phyloP scores from a whole-genome alignment of 2,797 vertebrate species.

The Alauda arvensis region DNA sequence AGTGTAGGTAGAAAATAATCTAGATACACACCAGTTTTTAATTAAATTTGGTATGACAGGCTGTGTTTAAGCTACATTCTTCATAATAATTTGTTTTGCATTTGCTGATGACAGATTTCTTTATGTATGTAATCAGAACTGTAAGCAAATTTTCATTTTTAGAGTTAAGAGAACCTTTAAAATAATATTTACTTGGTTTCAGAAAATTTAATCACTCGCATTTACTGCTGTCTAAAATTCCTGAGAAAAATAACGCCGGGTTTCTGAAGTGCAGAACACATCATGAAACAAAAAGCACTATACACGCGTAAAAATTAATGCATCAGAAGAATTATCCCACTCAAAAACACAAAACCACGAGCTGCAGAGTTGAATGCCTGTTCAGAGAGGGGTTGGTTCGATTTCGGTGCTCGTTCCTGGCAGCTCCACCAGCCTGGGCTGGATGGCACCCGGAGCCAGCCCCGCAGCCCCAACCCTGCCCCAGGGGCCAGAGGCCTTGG shows the following conservation, averaged over 20 bases:
- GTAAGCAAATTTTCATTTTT: conserved; percentile 21
- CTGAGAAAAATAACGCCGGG: not conserved
- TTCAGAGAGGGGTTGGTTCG: not conserved
- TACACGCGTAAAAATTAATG: not conserved
- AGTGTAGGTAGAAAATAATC: conserved; percentile 21
- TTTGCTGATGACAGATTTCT: conserved; percentile 41
- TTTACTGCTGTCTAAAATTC: not conserved
- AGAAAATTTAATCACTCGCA: not conserved
- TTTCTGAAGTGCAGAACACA: not conserved
- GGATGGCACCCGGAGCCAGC: not conserved
- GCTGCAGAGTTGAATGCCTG: not conserved
- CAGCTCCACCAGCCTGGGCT: not conserved
- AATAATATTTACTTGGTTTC: conserved; percentile 10
- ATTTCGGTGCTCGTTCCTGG: not conserved
- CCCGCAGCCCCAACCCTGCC: not conserved
- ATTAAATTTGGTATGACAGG: conserved; percentile 31
- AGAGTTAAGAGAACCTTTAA: not conserved
- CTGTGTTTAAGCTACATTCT: conserved; percentile 31
- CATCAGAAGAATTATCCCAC: not conserved
- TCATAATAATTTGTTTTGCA: conserved; percentile 27
- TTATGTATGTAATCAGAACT: conserved; percentile 22
- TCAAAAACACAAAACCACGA: not conserved
- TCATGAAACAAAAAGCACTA: not conserved
- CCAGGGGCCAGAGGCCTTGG: not conserved
- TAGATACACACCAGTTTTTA: not conserved